These are phyloP conservation scores for Eumacrocentrus americanus DNA, from an alignment of 2,888 invertebrate species.

Conservation along the genomic window DNA sequence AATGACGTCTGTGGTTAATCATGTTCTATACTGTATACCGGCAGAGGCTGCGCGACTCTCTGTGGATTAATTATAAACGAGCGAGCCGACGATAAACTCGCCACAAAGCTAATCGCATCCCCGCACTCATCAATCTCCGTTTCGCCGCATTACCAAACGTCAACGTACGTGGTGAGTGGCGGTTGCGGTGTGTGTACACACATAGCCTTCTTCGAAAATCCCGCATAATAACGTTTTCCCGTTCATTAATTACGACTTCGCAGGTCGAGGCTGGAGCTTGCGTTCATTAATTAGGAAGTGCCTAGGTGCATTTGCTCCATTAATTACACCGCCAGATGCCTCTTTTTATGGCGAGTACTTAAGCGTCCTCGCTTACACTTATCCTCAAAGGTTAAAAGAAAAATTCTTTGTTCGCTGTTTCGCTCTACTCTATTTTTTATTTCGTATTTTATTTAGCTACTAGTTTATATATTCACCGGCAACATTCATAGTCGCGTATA, in stretches of 20 bases:
- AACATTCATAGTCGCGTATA: constrained; percentile 53
- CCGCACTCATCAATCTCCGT: constrained; percentile 28
- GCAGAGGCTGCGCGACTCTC: neutral
- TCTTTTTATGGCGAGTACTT: constrained; percentile 13
- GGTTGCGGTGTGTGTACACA: constrained; percentile 15
- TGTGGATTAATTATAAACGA: constrained; percentile 24
- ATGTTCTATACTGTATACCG: neutral
- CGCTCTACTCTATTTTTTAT: constrained; percentile 8
- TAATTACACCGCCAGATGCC: constrained; percentile 27
- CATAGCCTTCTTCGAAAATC: constrained; percentile 17
- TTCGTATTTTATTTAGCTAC: neutral
- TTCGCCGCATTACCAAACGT: constrained; percentile 27
- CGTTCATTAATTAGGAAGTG: constrained; percentile 25
- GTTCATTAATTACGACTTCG: constrained; percentile 29
- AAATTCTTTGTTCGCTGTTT: neutral
- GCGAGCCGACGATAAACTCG: constrained; percentile 24
- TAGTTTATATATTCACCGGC: constrained; percentile 51
- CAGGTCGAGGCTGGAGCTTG: constrained; percentile 1
- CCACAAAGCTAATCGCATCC: constrained; percentile 29
- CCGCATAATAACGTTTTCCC: constrained; percentile 30
- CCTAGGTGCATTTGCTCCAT: constrained; percentile 24
- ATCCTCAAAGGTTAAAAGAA: neutral
- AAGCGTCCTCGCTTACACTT: neutral
- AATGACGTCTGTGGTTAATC: neutral
- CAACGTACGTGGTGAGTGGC: constrained; percentile 15